These are phyloP conservation scores for Microtus pennsylvanicus DNA, from an alignment of 2,113 vertebrate genomes.

Conservation along the genomic window DNA sequence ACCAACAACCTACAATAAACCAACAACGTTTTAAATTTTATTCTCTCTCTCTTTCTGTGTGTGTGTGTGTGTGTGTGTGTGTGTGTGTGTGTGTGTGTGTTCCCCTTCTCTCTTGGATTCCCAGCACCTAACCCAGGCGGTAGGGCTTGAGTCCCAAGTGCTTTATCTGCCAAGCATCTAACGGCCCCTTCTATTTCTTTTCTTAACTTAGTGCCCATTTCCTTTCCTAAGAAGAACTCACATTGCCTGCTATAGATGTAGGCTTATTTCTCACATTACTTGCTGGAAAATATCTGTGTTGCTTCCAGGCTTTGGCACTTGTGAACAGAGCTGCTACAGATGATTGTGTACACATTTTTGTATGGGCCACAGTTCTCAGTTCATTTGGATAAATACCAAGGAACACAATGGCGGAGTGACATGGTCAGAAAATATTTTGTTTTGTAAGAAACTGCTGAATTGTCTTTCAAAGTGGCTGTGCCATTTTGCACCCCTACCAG, in stretches of 20 bases:
- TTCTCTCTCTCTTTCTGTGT: too few relatives aligned
- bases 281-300: neutral
- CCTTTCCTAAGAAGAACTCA: neutral
- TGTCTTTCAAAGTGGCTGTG: neutral
- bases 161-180: neutral
- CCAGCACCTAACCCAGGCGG: neutral
- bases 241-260: neutral
- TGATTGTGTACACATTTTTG: neutral
- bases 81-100: neutral
- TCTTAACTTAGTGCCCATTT: neutral
- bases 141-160: neutral
- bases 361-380: neutral
- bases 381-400: neutral
- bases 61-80: neutral
- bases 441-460: neutral
- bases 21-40: too few relatives aligned
- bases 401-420: neutral
- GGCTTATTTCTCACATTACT: neutral
- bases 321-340: neutral
- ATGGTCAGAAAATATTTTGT: neutral
- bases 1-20: too few relatives aligned
- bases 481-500: neutral
- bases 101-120: neutral
- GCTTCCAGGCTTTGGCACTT: neutral
- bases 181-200: too few relatives aligned